Percentiles rank a stretch among this genome's conserved stretches.
Evolutionary conservation across 2,797 vertebrate species (phyloP).

Genomic region (Ptychobarbus kaznakovi): DNA sequence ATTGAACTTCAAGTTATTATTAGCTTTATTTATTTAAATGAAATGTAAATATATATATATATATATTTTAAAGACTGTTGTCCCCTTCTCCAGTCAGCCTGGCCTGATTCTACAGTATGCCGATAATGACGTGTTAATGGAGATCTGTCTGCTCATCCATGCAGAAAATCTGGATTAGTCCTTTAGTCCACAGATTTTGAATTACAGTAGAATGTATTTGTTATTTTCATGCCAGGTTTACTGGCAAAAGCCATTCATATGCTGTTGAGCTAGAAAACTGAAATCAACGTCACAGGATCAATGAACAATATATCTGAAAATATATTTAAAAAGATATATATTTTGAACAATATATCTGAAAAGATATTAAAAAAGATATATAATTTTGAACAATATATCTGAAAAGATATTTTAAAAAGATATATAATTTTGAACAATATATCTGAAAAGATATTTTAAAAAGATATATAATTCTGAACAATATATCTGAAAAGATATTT

Average conservation of each 20-base stretch:
- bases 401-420: too few species aligned
- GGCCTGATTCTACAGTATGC: not conserved
- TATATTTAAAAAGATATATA: too few species aligned
- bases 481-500: too few species aligned
- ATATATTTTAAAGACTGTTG: not conserved
- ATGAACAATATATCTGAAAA: too few species aligned
- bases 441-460: too few species aligned
- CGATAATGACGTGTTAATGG: not conserved
- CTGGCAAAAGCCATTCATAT: not conserved
- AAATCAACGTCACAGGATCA: not conserved
- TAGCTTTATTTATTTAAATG: not conserved
- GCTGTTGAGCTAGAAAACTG: not conserved
- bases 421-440: too few species aligned
- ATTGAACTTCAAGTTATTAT: not conserved
- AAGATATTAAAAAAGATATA: too few species aligned
- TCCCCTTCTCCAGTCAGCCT: not conserved
- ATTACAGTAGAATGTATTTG: not conserved
- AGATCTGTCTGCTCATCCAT: slow-evolving; percentile 1
- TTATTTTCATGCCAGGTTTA: not conserved
- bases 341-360: too few species aligned
- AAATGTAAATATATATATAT: too few species aligned
- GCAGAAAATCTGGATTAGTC: slow-evolving; percentile 14
- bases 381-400: too few species aligned
- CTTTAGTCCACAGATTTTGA: slow-evolving; percentile 11
- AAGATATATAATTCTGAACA: too few species aligned